Conservation (phyloP, 2,888 invertebrate species). For the Xestia ashworthii region DNA sequence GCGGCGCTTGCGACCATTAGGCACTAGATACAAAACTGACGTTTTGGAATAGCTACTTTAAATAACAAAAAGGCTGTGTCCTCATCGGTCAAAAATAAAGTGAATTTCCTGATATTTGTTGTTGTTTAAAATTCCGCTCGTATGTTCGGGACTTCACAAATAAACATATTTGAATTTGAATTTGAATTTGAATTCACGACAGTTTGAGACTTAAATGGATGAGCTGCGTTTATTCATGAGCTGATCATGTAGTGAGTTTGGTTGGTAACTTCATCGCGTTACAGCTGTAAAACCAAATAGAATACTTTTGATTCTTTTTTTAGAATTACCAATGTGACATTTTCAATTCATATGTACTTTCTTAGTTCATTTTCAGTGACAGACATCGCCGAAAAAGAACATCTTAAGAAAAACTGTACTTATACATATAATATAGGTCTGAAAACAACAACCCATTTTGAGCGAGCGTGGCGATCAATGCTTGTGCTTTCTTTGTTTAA, state of each 20-base stretch:
- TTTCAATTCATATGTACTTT: too few species aligned
- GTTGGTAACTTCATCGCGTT: neutral
- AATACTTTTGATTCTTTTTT: too few species aligned
- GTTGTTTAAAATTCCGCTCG: neutral
- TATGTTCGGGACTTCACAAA: neutral
- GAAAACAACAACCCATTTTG: too few species aligned
- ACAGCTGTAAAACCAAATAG: neutral
- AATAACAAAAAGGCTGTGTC: neutral
- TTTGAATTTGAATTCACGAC: too few species aligned
- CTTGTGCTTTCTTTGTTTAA: too few species aligned
- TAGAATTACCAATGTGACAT: too few species aligned
- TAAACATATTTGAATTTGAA: too few species aligned
- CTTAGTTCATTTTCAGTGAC: too few species aligned
- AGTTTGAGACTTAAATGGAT: slow-evolving; percentile 7
- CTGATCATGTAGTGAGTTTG: neutral
- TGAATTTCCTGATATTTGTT: neutral
- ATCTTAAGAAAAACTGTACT: too few species aligned
- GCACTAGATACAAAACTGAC: neutral
- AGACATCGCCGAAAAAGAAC: too few species aligned
- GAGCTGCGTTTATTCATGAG: neutral
- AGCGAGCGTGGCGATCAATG: too few species aligned
- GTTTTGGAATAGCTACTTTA: neutral
- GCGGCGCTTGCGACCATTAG: neutral
- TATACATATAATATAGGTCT: too few species aligned
- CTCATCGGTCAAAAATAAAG: slow-evolving; percentile 16